phyloP scores from a whole-genome alignment of 2,888 invertebrate genomes.

The Ennomos quercinarius region DNA sequence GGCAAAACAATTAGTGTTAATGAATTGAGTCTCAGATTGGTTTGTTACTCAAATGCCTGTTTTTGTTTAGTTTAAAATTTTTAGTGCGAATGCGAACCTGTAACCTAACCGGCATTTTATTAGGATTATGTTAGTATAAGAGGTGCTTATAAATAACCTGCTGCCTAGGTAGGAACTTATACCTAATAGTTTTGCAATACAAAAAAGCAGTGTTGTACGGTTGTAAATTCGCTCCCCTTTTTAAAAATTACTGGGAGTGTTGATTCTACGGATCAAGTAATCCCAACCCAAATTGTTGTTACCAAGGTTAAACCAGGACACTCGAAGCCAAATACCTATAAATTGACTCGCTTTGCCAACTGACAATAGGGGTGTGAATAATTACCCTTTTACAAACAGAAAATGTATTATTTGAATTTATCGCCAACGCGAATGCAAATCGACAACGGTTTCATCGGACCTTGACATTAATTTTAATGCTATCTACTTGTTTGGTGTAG shows the following conservation, averaged over 20 bases:
- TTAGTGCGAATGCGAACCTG: neutral
- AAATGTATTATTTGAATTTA: conserved; percentile 50
- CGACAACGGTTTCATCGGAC: conserved; percentile 50
- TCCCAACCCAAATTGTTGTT: conserved; percentile 8
- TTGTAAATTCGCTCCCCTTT: no score
- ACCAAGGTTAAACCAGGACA: conserved; percentile 19
- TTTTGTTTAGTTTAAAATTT: conserved; percentile 15
- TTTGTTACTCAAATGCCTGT: conserved; percentile 19
- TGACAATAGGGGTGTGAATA: conserved; percentile 43
- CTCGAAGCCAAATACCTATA: conserved; percentile 11
- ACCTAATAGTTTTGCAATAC: neutral
- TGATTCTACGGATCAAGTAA: neutral
- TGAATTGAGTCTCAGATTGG: conserved; percentile 63
- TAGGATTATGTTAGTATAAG: no score
- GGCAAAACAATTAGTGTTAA: conserved; percentile 76
- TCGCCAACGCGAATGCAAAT: conserved; percentile 65
- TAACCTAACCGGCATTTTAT: no score
- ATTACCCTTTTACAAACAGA: conserved; percentile 41
- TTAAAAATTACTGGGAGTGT: no score
- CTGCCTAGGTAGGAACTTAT: no score
- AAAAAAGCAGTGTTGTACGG: no score
- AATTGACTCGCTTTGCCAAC: conserved; percentile 28
- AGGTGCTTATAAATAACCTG: no score
- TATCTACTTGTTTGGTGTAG: conserved; percentile 31
- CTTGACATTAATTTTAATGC: conserved; percentile 70